phyloP scores from a whole-genome alignment of 2,797 vertebrate genomes.

The Pangasius krempfi region DNA sequence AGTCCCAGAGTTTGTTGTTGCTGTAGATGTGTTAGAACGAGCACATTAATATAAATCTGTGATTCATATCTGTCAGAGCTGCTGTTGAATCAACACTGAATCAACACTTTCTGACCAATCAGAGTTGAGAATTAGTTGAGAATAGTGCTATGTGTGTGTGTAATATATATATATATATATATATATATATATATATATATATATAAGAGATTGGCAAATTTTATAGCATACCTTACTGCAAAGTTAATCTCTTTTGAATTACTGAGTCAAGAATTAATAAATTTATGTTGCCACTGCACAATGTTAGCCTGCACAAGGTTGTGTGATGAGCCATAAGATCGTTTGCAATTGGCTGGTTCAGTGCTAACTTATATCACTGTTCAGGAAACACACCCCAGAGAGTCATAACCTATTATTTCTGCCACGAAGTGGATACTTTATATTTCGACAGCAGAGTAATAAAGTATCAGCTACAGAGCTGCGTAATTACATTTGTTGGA shows the following conservation, averaged over 20 bases:
- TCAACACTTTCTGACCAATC: no score
- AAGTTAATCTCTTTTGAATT: conserved; percentile 4
- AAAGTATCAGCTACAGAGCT: not conserved
- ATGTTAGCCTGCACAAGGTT: not conserved
- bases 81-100: not conserved
- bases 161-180: no score
- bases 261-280: not conserved
- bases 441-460: conserved; percentile 20
- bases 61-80: not conserved
- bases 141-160: not conserved
- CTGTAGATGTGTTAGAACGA: not conserved
- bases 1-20: not conserved
- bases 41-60: not conserved
- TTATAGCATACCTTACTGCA: not conserved
- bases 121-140: not conserved
- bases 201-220: not conserved
- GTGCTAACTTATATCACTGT: not conserved
- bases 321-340: conserved; percentile 9
- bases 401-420: conserved; percentile 23
- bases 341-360: not conserved
- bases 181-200: no score
- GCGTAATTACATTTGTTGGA: conserved; percentile 1
- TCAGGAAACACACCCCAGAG: conserved; percentile 28
- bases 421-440: conserved; percentile 10
- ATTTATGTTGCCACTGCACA: not conserved